Conservation (phyloP, 2,888 invertebrate genomes). For the Muschampia plurimacula region DNA sequence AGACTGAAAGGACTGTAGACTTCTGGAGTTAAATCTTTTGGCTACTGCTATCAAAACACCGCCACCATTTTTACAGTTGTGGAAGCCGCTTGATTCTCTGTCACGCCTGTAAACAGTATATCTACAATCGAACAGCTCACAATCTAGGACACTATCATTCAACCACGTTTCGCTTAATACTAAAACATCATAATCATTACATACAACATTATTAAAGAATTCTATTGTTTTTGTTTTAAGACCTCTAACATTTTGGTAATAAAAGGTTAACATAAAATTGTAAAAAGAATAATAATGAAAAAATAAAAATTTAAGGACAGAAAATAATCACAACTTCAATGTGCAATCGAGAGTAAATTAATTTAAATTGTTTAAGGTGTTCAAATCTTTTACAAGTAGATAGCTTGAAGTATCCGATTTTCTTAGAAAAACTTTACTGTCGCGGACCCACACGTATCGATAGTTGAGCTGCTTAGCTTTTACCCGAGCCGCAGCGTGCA, state of each 20-base stretch:
- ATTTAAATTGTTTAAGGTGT: not conserved
- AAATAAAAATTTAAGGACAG: not conserved
- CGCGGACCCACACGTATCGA: slow-evolving; percentile 8
- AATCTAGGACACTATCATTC: not conserved
- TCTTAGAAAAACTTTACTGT: slow-evolving; percentile 8
- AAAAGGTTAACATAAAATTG: not conserved
- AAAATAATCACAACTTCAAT: not conserved
- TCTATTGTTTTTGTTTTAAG: not conserved
- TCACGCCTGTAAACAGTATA: slow-evolving; percentile 3
- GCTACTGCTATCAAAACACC: not conserved
- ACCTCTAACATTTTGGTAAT: slow-evolving; percentile 1
- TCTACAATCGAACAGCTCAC: not conserved
- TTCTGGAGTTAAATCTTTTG: not conserved
- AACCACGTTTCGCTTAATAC: slow-evolving; percentile 3
- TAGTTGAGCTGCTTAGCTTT: slow-evolving; percentile 14
- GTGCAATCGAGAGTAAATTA: not conserved
- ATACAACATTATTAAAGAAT: slow-evolving; percentile 1
- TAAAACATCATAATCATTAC: slow-evolving; percentile 1
- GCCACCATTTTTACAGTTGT: not conserved
- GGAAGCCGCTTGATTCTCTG: slow-evolving; percentile 1
- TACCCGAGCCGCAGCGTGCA: slow-evolving; percentile 10
- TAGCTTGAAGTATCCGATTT: slow-evolving; percentile 6
- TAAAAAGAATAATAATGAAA: not conserved
- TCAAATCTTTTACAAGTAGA: slow-evolving; percentile 10
- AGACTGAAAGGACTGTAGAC: not conserved